Evolutionary conservation across 2,797 vertebrate genomes (phyloP), one percentile per base, ranked within the genome.

Genomic region (Halcyon smyrnensis): DNA sequence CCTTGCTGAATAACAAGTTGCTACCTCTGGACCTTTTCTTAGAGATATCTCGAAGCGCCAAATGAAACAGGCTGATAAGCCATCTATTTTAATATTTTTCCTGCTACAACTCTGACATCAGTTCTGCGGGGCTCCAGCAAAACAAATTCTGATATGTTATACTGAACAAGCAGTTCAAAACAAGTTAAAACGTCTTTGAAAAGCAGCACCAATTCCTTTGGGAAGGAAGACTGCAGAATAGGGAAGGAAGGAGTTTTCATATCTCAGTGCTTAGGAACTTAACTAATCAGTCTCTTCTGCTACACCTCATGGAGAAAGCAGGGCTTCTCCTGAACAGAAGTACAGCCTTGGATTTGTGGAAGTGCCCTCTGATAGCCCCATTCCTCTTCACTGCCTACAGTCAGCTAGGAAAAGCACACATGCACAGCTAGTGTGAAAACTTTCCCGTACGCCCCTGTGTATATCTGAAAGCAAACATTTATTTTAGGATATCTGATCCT

Each of bases 61-160:
- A 65, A 87, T 69, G 87, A 96, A 95, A 94, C 8, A 93, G 54
- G 71, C 59, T 75, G 53, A 87, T 93, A 96, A 92, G 68, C 50
- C 20, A 65, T 51, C 51, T 76, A 41, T 30, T 74, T 87, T 67
- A 86, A 74, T 93, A 50, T n/a, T 87, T 95, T 94, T 94, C 80
- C 82, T 84, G 53, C 90, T 37, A 79, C 51, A 93, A 84, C 53
- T 93, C 51, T 90, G 76, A 94, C 83, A 95, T 53, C 60, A 95
- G 60, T 67, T 96, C n/a, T 81, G 51, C 39, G 84, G 27, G 41
- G 25, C 54, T 70, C 62, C 62, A 81, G 68, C 46, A 91, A 85
- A 69, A 79, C 37, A 71, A 93, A 75, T 36, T 80, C 45, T 51
- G 67, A 15, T 59, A 81, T 39, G 59, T 16, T 68, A 34, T 56